Conservation (phyloP, 1,140 invertebrate genomes). For the Pogonognathellus flavescens region DNA sequence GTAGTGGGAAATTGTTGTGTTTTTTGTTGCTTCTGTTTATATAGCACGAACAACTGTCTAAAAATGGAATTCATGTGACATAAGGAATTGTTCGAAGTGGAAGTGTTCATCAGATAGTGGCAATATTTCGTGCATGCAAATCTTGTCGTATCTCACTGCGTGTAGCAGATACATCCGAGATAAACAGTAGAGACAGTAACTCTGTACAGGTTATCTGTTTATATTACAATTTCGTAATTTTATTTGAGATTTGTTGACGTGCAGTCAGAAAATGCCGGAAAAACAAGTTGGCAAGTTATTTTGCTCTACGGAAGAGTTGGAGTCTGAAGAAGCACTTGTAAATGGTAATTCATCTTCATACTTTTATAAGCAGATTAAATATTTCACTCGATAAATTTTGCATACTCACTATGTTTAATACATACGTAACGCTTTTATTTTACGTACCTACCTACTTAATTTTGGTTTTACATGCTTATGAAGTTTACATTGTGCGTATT, state of each 20-base stretch:
- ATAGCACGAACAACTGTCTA: neutral
- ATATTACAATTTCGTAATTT: neutral
- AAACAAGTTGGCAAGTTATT: conserved; percentile 40
- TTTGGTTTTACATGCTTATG: too few species aligned
- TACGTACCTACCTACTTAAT: too few species aligned
- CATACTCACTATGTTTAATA: too few species aligned
- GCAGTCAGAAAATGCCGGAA: conserved; percentile 50
- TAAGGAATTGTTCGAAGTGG: neutral
- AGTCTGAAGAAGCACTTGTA: conserved; percentile 55
- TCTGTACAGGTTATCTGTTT: neutral
- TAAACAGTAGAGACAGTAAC: neutral
- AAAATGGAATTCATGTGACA: neutral
- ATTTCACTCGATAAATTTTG: too few species aligned
- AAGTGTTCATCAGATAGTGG: neutral
- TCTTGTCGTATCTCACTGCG: neutral
- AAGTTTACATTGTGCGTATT: neutral
- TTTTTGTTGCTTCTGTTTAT: neutral
- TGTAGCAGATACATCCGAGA: neutral
- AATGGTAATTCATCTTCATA: conserved; percentile 53
- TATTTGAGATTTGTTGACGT: neutral
- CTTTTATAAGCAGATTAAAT: too few species aligned
- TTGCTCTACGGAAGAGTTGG: conserved; percentile 38
- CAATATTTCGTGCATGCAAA: neutral
- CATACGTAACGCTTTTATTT: too few species aligned
- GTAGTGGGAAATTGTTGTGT: neutral